Evolutionary conservation across 2,113 vertebrate species (phyloP), one percentile per base, ranked within the genome.

Genomic region (Acrocephalus arundinaceus): DNA sequence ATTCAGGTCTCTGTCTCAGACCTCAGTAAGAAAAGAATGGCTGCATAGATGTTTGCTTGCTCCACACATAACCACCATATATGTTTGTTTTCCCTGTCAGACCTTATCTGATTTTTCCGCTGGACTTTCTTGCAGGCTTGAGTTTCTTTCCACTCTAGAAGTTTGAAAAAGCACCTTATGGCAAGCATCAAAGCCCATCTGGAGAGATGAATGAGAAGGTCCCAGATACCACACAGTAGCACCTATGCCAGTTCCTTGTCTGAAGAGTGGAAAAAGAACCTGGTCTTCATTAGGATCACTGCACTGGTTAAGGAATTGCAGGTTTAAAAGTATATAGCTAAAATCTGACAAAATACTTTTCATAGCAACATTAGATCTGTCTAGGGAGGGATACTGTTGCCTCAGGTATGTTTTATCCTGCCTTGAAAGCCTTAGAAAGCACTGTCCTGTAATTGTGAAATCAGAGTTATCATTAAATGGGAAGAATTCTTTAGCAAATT

Each of bases 261-360:
- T 97, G 96, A 71, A 96, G 92, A 95, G 85, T 97, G 93, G 84
- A 94, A 97, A 87, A 94, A 97, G 96, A 98, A 99, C 98, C 98
- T 99, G 98, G 97, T 98, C 98, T 98, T 98, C 98, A 98, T 99
- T 98, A 98, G 97, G 96, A 96, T 89, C 97, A 96, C 94, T 97
- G 97, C 96, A 97, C 93, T 96, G 95, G 97, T 97, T 98, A 99
- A 99, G 98, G 97, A n/a, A 94, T 96, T 97, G 96, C 98, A 99
- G 98, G 98, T 99, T 98, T 98, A 97, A 98, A 98, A 98, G 93
- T 89, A 85, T 95, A 96, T 81, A 94, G 96, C 87, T 97, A 95
- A 98, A 97, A 98, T 98, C 93, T 98, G 96, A 97, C 90, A 96
- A 98, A 97, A 97, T 97, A 97, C 94, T 96, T 98, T 96, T 97